Percentiles rank a stretch among this genome's conserved stretches.
Conservation (phyloP, 2,113 vertebrate species). For the Nothoprocta perdicaria region DNA sequence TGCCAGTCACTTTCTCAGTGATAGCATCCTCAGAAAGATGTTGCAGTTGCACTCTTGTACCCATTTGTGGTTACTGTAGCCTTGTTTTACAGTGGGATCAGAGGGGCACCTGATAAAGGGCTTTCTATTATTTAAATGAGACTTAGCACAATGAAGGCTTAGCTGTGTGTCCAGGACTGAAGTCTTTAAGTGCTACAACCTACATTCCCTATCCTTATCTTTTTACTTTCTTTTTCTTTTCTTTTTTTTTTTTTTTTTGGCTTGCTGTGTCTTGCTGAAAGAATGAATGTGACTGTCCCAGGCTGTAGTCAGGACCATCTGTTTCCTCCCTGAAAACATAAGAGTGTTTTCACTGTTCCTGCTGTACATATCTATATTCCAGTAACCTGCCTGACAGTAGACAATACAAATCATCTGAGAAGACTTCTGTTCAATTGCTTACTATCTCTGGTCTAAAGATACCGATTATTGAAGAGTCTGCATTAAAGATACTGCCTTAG, state of each 20-base stretch:
- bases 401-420: neutral
- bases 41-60: neutral
- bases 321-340: neutral
- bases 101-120: neutral
- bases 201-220: neutral
- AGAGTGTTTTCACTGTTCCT: neutral
- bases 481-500: neutral
- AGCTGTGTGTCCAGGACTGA: neutral
- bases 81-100: neutral
- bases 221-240: neutral
- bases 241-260: neutral
- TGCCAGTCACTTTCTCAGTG: neutral
- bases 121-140: neutral
- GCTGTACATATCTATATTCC: accelerated
- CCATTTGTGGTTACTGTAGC: neutral
- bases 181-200: neutral
- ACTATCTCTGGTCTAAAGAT: neutral
- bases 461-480: neutral
- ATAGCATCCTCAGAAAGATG: neutral
- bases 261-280: neutral
- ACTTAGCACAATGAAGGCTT: neutral
- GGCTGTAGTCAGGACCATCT: neutral
- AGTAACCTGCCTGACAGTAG: neutral
- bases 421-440: neutral
- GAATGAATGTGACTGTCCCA: neutral